These are phyloP conservation scores for Parthenolecanium corni DNA, from an alignment of 2,888 invertebrate genomes.

Conservation along the genomic window DNA sequence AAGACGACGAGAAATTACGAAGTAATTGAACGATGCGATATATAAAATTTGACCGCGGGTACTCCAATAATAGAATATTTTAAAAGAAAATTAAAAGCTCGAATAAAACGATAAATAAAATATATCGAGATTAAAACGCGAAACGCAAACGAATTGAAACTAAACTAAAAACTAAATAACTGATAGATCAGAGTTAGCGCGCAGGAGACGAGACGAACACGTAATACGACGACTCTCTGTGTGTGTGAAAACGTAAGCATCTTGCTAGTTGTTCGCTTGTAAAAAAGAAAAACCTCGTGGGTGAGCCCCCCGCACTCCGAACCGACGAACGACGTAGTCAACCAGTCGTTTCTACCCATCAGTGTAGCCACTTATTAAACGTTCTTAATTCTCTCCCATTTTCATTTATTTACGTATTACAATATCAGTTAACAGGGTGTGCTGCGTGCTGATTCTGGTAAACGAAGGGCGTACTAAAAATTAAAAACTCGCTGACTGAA, in stretches of 20 bases:
- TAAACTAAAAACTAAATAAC: background rate
- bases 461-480: too few species aligned
- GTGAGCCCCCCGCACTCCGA: constrained; percentile 9
- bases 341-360: background rate
- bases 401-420: background rate
- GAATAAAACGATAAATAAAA: constrained; percentile 9
- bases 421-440: background rate
- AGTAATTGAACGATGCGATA: too few species aligned
- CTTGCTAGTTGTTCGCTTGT: constrained; percentile 20
- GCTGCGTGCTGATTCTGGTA: background rate
- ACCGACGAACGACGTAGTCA: constrained; percentile 4
- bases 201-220: constrained; percentile 6
- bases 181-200: too few species aligned
- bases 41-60: background rate
- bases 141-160: constrained; percentile 21
- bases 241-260: constrained; percentile 20
- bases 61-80: background rate
- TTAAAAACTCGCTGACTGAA: too few species aligned
- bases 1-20: background rate
- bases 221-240: constrained; percentile 11
- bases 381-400: too few species aligned
- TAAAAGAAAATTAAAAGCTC: constrained; percentile 14
- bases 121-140: constrained; percentile 8
- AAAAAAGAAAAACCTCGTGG: constrained; percentile 24
- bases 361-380: constrained; percentile 7